phyloP scores from a whole-genome alignment of 2,888 invertebrate genomes.

The Standfussiana lucernea region DNA sequence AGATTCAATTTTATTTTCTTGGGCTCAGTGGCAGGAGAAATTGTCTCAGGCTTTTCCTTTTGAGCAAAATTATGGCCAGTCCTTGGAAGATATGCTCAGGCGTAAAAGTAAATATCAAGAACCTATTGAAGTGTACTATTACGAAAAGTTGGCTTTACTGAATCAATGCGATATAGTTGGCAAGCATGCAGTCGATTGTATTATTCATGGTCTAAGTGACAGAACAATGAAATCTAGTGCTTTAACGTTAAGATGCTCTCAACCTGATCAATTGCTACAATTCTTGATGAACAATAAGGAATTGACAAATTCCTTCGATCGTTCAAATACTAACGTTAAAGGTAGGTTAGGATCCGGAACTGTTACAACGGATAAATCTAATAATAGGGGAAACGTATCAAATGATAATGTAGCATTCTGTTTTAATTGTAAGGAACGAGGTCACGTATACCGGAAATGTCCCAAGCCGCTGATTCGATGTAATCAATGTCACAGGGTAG shows the following conservation, averaged over 20 bases:
- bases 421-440: neutral
- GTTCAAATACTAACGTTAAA: neutral
- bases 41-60: conserved; percentile 57
- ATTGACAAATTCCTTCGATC: neutral
- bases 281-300: conserved; percentile 2
- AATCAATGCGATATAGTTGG: conserved; percentile 1
- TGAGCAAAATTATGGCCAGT: conserved; percentile 1
- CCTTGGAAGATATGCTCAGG: conserved; percentile 1
- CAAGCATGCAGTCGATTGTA: conserved; percentile 10
- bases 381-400: neutral
- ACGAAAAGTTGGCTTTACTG: neutral
- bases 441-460: neutral
- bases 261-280: conserved; percentile 5
- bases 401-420: conserved; percentile 3
- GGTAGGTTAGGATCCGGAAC: neutral
- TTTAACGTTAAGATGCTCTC: neutral
- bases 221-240: conserved; percentile 3
- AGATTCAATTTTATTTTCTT: conserved; percentile 54
- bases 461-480: neutral
- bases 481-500: neutral
- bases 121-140: neutral
- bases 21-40: conserved; percentile 68
- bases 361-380: neutral
- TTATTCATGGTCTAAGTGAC: neutral
- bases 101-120: neutral